Evolutionary conservation across 1,140 invertebrate genomes (phyloP), one percentile per base, ranked within the genome.

Genomic region (Drosophila navojoa): DNA sequence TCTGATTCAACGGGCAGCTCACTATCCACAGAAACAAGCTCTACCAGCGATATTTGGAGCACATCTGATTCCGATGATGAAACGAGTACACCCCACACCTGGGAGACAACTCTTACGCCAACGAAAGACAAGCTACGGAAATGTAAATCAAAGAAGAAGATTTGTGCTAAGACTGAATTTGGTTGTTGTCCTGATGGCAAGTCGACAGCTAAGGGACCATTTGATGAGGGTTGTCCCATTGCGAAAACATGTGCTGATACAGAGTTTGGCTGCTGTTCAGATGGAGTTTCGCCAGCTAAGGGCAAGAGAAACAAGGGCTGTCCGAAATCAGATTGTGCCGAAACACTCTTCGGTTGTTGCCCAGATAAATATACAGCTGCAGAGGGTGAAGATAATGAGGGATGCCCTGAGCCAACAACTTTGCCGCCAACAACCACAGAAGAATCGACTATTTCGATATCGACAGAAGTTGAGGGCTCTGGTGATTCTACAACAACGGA

Each of bases 101-200:
- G 94, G 11, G 92, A 93, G 16, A 91, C 91, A 0, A 92, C 93
- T 16, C 91, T 94, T 63, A 92, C 92, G 5, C 89, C 92, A 42
- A 71, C 38, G 7, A 92, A 93, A 38, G 90, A 92, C 47, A 94
- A 93, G 69, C 76, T 92, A 11, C 92, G 92, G 42, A 95, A 95
- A 87, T 96, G 96, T 77, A 96, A 94, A 79, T 90, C 93, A 0
- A 93, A 92, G 74, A 93, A 92, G 29, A 94, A 93, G 63, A 93
- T 93, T 50, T 98, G 98, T 81, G 93, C 94, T 15, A 94, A 93
- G 22, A 94, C 95, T 11, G 92, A 95, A 73, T 98, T 96, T 90
- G 98, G 98, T 11, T 99, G 98, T 90, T 99, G 98, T 92, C 95
- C 95, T 15, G 98, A 99, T 92, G 96, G 95, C 15, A 94, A 95